These are phyloP conservation scores for Meriones psammophilus DNA, from an alignment of 2,797 vertebrate species.

Conservation along the genomic window DNA sequence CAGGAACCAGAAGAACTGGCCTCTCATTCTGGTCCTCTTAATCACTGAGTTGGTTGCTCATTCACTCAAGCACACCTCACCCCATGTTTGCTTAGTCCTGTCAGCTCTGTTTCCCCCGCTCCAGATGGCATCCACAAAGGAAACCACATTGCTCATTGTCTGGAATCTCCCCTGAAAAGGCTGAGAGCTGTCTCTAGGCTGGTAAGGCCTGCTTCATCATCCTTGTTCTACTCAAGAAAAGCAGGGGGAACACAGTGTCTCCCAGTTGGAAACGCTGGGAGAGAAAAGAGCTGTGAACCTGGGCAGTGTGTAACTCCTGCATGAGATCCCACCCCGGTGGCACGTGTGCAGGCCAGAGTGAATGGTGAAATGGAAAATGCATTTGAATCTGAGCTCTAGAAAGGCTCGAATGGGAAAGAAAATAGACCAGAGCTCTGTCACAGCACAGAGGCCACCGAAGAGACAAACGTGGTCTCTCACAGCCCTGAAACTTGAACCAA, in stretches of 20 bases:
- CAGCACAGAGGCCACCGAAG: not conserved
- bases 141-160: not conserved
- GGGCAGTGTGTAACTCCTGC: not conserved
- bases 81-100: not conserved
- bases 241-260: not conserved
- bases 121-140: not conserved
- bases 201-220: not conserved
- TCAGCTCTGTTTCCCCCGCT: not conserved
- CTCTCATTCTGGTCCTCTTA: not conserved
- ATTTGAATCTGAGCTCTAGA: constrained; percentile 9
- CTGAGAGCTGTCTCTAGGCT: not conserved
- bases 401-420: not conserved
- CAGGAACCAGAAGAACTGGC: not conserved
- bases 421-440: not conserved
- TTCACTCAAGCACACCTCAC: not conserved
- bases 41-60: not conserved
- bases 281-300: constrained; percentile 10
- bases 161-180: not conserved
- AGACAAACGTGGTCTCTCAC: not conserved
- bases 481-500: not conserved
- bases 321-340: not conserved
- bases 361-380: not conserved
- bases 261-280: not conserved
- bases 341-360: too few species aligned
- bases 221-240: constrained; percentile 23